Conservation (phyloP, 2,888 invertebrate genomes). For the Pinctada fucata region DNA sequence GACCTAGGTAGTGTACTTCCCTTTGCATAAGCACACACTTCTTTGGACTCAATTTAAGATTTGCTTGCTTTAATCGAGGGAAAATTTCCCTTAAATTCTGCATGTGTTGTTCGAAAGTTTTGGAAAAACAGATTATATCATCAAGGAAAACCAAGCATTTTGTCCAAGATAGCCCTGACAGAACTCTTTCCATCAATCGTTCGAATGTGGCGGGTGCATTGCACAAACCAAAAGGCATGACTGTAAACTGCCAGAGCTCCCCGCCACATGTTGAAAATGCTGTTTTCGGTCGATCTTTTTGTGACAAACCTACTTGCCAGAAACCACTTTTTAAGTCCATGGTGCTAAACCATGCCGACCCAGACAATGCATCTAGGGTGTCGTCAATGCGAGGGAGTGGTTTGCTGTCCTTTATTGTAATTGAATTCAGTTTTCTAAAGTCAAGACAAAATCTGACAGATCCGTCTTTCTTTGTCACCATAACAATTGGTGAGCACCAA, state of each 20-base stretch:
- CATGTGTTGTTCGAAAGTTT: conserved; percentile 34
- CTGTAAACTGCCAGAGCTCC: background rate
- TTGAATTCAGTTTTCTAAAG: too few relatives aligned
- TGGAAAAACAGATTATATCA: conserved; percentile 32
- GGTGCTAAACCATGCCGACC: conserved; percentile 19
- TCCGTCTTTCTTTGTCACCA: background rate
- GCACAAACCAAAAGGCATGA: conserved; percentile 30
- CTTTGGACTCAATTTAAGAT: conserved; percentile 37
- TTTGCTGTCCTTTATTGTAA: conserved; percentile 6
- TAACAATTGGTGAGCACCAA: background rate
- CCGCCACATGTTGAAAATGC: conserved; percentile 8
- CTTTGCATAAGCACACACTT: conserved; percentile 38
- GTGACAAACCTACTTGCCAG: conserved; percentile 28
- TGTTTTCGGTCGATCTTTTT: conserved; percentile 27
- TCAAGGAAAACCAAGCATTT: conserved; percentile 40
- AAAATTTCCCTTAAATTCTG: conserved; percentile 32
- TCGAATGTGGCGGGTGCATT: conserved; percentile 43
- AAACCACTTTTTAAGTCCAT: conserved; percentile 13
- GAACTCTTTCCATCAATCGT: conserved; percentile 38
- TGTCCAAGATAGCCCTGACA: conserved; percentile 34
- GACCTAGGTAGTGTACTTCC: conserved; percentile 19
- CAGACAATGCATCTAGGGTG: conserved; percentile 23
- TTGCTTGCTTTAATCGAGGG: conserved; percentile 25
- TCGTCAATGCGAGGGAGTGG: conserved; percentile 29
- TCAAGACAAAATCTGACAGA: background rate